These are phyloP conservation scores for Brachionus rubens DNA, from an alignment of 1,140 invertebrate species.

Conservation along the genomic window DNA sequence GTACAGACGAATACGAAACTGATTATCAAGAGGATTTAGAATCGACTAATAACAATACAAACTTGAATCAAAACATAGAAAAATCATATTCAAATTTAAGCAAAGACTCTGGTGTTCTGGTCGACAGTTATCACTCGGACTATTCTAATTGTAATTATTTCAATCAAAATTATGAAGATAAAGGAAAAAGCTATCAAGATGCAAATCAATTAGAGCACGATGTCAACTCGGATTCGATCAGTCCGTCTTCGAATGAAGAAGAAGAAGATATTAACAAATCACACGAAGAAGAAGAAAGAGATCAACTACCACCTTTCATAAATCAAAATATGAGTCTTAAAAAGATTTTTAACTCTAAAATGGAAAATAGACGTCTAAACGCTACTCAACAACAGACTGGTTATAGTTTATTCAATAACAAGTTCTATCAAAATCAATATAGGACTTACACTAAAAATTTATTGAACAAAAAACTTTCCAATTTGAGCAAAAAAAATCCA, in stretches of 20 bases:
- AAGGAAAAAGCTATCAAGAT: background rate
- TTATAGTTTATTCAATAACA: constrained; percentile 22
- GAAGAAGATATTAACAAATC: constrained; percentile 1
- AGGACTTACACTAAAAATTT: constrained; percentile 22
- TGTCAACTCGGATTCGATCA: background rate
- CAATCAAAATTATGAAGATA: background rate
- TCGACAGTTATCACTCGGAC: constrained; percentile 27
- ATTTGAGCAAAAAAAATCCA: background rate
- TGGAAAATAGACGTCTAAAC: constrained; percentile 13
- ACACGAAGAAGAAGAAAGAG: background rate
- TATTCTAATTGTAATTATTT: constrained; percentile 14
- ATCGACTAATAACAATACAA: background rate
- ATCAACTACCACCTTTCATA: background rate
- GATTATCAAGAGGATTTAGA: constrained; percentile 7
- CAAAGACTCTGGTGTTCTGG: constrained; percentile 38
- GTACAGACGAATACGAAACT: constrained; percentile 3
- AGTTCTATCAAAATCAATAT: constrained; percentile 23
- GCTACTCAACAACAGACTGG: background rate
- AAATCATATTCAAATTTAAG: constrained; percentile 46
- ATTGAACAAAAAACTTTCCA: constrained; percentile 9
- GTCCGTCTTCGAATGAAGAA: constrained; percentile 25
- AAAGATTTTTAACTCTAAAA: constrained; percentile 33
- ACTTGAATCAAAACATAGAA: constrained; percentile 27
- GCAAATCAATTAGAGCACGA: background rate
- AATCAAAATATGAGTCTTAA: constrained; percentile 8